Evolutionary conservation across 2,113 vertebrate species (phyloP), one percentile per base, ranked within the genome.

Genomic region (Lampris incognitus): DNA sequence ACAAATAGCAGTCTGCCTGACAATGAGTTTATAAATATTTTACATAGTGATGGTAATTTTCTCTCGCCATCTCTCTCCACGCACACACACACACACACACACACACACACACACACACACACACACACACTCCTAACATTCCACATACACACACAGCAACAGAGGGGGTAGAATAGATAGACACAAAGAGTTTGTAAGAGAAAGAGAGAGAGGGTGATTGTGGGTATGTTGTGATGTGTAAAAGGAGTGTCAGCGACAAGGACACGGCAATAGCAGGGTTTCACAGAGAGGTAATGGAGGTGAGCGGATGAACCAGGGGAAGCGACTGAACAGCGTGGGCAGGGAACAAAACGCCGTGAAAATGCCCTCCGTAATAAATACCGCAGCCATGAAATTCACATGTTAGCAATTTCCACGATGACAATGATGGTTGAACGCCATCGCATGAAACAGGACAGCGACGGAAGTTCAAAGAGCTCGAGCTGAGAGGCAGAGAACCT

Each of bases 391-490:
- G 51, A 56, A 85, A 91, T 84, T 86, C 84, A 24, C 72, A 87
- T 84, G 80, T 81, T 76, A 88, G 37, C 42, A 3, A 64, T n/a
- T 42, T 36, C 9, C 42, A 89, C 84, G 74, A 78, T 79, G 64
- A 77, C 76, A 84, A 89, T 83, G 66, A 83, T 50, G 79, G 82
- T 77, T 78, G 69, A 67, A 79, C 72, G 72, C 72, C 69, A 69
- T 79, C 76, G 81, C 79, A 86, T 67, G 55, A 87, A 83, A 79
- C 69, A 81, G n/a, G 58, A 37, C 50, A 70, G 85, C 71, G 69
- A 85, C 49, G 84, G 76, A 81, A 90, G 90, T 78, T 82, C 72
- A 80, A 65, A 69, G 74, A 50, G 77, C 66, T 62, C 60, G 36
- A 78, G 76, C 80, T 78, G 76, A 70, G 64, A 69, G 76, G 50